A percentile compares a stretch with the other conserved stretches of the same genome.
These are phyloP conservation scores for Lepidostoma basale DNA, from an alignment of 1,140 invertebrate species.

Conservation along the genomic window DNA sequence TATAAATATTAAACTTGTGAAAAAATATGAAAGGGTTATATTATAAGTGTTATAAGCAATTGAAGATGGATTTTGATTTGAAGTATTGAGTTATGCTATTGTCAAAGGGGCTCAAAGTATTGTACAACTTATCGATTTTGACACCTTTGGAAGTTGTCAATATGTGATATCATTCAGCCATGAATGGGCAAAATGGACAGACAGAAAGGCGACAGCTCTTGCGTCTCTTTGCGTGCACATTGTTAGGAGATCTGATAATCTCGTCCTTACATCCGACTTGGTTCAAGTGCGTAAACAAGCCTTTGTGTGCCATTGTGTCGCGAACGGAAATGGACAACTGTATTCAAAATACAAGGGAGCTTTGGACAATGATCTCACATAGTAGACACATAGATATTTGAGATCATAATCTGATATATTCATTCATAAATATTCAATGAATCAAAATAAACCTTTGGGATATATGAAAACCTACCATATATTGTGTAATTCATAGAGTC, in stretches of 20 bases:
- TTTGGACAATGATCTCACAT: background rate
- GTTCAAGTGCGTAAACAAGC: background rate
- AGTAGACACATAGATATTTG: background rate
- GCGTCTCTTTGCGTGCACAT: background rate
- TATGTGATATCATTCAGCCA: background rate
- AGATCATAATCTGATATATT: conserved; percentile 9
- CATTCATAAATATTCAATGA: no score
- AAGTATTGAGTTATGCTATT: no score
- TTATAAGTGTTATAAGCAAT: no score
- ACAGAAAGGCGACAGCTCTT: background rate
- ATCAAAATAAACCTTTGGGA: no score
- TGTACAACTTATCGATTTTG: conserved; percentile 15
- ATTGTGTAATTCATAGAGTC: no score
- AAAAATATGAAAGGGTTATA: no score
- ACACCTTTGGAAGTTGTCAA: conserved; percentile 10
- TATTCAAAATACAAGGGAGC: no score
- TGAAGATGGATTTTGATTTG: no score
- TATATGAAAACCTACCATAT: no score
- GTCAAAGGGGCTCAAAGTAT: no score
- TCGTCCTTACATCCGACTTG: conserved; percentile 1
- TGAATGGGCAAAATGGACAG: background rate
- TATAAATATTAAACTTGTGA: no score
- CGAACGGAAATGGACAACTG: conserved; percentile 10
- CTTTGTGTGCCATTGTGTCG: background rate
- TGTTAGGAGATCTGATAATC: background rate